phyloP scores from a whole-genome alignment of 2,113 vertebrate genomes.

The Calonectris borealis region DNA sequence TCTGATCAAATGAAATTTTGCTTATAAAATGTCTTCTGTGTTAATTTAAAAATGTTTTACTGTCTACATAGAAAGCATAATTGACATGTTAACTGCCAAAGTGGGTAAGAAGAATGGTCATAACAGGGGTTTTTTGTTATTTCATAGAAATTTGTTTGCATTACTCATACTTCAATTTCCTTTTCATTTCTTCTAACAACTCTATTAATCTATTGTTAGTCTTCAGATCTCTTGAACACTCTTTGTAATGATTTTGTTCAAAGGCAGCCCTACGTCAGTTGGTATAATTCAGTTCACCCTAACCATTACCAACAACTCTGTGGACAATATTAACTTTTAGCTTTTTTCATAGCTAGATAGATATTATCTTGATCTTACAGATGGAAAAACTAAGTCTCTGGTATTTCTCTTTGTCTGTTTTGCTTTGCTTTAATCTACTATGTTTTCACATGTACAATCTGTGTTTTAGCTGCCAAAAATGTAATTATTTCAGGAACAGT shows the following conservation, averaged over 20 bases:
- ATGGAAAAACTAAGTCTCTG: not conserved
- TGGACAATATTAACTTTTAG: not conserved
- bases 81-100: not conserved
- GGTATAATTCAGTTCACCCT: not conserved
- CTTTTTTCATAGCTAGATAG: not conserved
- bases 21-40: not conserved
- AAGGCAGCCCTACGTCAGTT: not conserved
- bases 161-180: slow-evolving; percentile 31
- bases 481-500: not conserved
- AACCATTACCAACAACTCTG: not conserved
- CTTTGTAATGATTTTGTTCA: slow-evolving; percentile 16
- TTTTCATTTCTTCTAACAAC: slow-evolving; percentile 13
- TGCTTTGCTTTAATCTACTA: slow-evolving; percentile 4
- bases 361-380: not conserved
- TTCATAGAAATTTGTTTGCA: slow-evolving; percentile 10
- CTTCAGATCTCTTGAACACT: slow-evolving; percentile 16
- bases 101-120: not conserved
- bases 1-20: not conserved
- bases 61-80: not conserved
- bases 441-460: not conserved
- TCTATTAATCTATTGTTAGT: not conserved
- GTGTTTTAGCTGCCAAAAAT: not conserved
- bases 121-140: not conserved
- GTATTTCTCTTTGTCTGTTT: not conserved
- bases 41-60: not conserved